Evolutionary conservation across 2,113 vertebrate genomes (phyloP), one percentile per base, ranked within the genome.

Genomic region (Xiphophorus maculatus): DNA sequence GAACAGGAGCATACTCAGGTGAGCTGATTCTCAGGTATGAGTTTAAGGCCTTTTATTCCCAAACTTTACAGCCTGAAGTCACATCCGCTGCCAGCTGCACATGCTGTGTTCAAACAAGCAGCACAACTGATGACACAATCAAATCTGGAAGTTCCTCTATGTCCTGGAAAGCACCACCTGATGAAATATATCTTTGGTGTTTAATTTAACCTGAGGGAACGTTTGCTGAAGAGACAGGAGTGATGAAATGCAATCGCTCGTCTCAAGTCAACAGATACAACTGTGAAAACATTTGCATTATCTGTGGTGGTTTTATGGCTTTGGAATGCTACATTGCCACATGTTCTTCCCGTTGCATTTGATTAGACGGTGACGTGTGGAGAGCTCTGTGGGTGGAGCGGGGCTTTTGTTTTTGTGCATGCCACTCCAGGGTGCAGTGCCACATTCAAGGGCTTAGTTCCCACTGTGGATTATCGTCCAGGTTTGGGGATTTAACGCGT

Each of bases 201-300:
- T 64, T 63, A 61, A 48, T n/a, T 65, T 63, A 15, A 37, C 84
- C 74, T 65, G 75, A 68, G 73, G 80, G 63, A 28, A 72, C 12
- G 64, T 37, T 68, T 37, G 30, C 71, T 69, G 78, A 30, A 33
- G 1, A 64, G 5, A 42, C 66, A 4, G 76, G 30, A 65, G 64
- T 77, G 67, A 67, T 1, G 42, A 74, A 82, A 81, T 15, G 4
- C n/a, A 60, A 19, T 79, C 42, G 73, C 70, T 86, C 79, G 80
- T 73, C 71, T 12, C 27, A 29, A 87, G 66, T 74, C 63, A 77
- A 79, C 5, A 76, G 30, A 68, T 67, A 67, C 51, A 70, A 69
- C 58, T 81, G 80, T 73, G 72, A 77, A 77, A 68, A 74, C 74
- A 75, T 86, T 73, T 83, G 76, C 66, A 65, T 75, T 66, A 72